Base-by-base conservation (phyloP, 1,140 invertebrate species). In the Philotrypesis tridentata region DNA sequence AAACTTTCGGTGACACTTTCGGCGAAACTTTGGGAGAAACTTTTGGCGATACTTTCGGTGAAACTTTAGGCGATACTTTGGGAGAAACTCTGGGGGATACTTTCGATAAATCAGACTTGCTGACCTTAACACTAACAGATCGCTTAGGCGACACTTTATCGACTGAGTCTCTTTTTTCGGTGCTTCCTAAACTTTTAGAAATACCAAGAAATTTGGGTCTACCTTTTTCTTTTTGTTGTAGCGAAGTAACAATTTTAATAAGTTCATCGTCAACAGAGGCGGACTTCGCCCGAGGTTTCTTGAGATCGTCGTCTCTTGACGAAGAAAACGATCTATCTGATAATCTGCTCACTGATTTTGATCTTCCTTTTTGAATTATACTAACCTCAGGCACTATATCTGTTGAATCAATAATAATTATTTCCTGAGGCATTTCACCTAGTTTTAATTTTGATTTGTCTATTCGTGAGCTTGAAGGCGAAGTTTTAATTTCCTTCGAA, bases 391-490 rank as follows among this genome's bases (percentile, higher is more conserved):
- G 90, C 3, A 84, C 83, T 0, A 90, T 86, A 31, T 91, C 91
- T 2, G 89, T 91, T 3, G 91, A 91, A 82, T 92, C 91, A 17
- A 92, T 92, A 37, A 91, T 91, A 81, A 92, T 92, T 40, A 92
- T 92, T 84, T 92, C 91, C 68, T 92, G 91, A 8, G 91, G 91
- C 90, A 92, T 90, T 79, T 92, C 90, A 23, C 90, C 88, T 23
- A 91, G 82, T 65, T 92, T 92, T 29, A 92, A 84, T 84, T 92
- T 92, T 14, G 90, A 91, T 74, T 92, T 92, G 81, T 92, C 89
- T 60, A 92, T 91, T 83, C 89, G 90, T 1, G 87, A 88, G 71
- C 80, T 88, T 14, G 88, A 86, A 17, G 90, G 87, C 0, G 90
- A 87, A 2, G 84, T 87, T 29, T 87, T 85, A 0, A 87, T 85